Percentiles rank a stretch among this genome's conserved stretches.
Evolutionary conservation across 2,113 vertebrate genomes (phyloP).

Genomic region (Myodes glareolus): DNA sequence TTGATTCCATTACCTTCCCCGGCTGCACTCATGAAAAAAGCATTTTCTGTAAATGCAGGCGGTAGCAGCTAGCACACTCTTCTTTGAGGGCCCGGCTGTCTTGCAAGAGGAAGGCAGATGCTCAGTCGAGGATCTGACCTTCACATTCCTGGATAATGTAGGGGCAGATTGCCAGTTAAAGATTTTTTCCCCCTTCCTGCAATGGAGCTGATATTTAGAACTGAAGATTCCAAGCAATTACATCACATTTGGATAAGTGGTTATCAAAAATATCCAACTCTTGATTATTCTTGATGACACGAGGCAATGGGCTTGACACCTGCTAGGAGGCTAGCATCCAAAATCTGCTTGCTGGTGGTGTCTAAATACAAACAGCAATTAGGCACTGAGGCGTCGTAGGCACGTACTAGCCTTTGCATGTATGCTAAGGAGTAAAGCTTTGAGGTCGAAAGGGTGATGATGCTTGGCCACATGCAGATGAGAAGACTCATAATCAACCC

Average conservation of each 20-base stretch:
- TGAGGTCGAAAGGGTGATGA: not conserved
- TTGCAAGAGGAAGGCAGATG: not conserved
- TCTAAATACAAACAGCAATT: conserved; percentile 30
- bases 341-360: conserved; percentile 21
- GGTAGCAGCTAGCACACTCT: not conserved
- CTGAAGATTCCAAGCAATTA: conserved; percentile 46
- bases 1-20: conserved; percentile 45
- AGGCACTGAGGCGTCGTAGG: not conserved
- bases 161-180: conserved; percentile 1
- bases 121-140: not conserved
- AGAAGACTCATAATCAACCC: not conserved
- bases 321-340: not conserved
- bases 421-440: conserved; percentile 22
- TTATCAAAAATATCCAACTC: conserved; percentile 43
- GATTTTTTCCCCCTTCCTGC: not conserved
- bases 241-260: conserved; percentile 26
- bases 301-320: not conserved
- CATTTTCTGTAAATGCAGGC: conserved; percentile 22
- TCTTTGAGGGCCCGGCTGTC: not conserved
- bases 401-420: not conserved
- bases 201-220: conserved; percentile 28
- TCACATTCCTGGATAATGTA: conserved; percentile 15
- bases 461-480: not conserved
- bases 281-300: not conserved
- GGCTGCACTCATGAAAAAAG: not conserved